Percentiles rank a stretch among this genome's conserved stretches.
phyloP scores from a whole-genome alignment of 2,113 vertebrate genomes.

The Gnathonemus echidnorhynchus region DNA sequence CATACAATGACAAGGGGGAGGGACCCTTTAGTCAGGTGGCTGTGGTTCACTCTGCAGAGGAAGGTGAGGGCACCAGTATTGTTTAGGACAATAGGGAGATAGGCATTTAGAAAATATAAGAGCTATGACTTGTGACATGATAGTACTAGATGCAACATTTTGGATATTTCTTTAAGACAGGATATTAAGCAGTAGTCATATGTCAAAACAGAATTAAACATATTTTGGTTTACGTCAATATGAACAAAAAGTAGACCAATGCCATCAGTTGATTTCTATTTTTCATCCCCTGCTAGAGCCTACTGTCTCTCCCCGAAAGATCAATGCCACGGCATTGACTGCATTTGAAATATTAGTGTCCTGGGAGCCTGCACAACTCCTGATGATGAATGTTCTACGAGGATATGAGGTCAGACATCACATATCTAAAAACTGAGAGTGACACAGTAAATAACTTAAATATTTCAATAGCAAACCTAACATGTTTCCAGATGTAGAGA shows the following conservation, averaged over 20 bases:
- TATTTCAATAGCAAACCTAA: background rate
- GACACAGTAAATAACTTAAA: background rate
- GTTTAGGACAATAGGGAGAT: background rate
- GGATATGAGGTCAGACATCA: slow-evolving; percentile 80
- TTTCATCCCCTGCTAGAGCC: slow-evolving; percentile 65
- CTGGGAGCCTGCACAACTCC: slow-evolving; percentile 78
- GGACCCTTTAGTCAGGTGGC: slow-evolving; percentile 86
- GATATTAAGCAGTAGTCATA: background rate
- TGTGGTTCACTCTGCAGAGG: slow-evolving; percentile 83
- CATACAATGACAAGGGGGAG: slow-evolving; percentile 82
- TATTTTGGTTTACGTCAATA: background rate
- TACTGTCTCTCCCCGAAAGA: slow-evolving; percentile 67
- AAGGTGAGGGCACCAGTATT: slow-evolving; percentile 61
- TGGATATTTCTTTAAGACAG: background rate
- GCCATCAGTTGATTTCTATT: background rate
- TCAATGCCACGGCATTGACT: slow-evolving; percentile 71
- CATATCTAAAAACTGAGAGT: no score
- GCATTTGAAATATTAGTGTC: slow-evolving; percentile 87
- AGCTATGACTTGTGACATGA: background rate
- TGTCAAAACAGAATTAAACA: background rate
- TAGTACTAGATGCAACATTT: background rate
- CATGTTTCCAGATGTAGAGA: background rate
- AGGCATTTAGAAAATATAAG: background rate
- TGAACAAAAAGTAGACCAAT: background rate
- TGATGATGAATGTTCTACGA: slow-evolving; percentile 67